These are phyloP conservation scores for Punctoribates punctum DNA, from an alignment of 2,888 invertebrate genomes.

Conservation along the genomic window DNA sequence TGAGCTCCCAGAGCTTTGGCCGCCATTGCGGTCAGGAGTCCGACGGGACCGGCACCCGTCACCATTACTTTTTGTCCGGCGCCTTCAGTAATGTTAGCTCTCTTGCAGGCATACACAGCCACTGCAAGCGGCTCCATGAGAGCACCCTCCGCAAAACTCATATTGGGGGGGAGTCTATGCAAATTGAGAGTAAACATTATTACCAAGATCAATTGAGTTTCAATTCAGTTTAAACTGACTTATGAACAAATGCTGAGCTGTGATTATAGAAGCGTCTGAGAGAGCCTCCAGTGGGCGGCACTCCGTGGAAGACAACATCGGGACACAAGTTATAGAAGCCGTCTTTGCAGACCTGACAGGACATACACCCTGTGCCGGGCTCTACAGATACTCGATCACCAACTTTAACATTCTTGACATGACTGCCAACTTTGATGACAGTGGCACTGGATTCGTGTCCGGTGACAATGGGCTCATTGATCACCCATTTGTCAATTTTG, in stretches of 20 bases:
- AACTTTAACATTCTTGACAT: conserved; percentile 58
- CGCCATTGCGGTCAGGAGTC: conserved; percentile 51
- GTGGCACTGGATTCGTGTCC: conserved; percentile 78
- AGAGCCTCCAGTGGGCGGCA: conserved; percentile 58
- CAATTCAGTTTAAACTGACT: conserved; percentile 51
- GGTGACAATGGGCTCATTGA: conserved; percentile 84
- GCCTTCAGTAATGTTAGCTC: conserved; percentile 66
- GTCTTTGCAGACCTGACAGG: conserved; percentile 76
- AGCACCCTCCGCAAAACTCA: conserved; percentile 88
- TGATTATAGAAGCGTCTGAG: conserved; percentile 56
- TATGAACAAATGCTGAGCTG: conserved; percentile 58
- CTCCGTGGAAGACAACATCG: conserved; percentile 59
- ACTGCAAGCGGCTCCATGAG: conserved; percentile 88
- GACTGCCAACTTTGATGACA: conserved; percentile 64
- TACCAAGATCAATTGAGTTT: not conserved
- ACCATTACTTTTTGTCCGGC: conserved; percentile 53
- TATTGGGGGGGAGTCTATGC: conserved; percentile 76
- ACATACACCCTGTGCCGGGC: conserved; percentile 83
- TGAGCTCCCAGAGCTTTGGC: conserved; percentile 52
- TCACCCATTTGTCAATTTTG: conserved; percentile 77
- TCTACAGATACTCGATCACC: conserved; percentile 93
- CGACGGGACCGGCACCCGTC: conserved; percentile 53
- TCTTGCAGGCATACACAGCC: conserved; percentile 85
- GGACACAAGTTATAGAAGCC: conserved; percentile 88
- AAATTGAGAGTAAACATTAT: not conserved